Evolutionary conservation across 2,113 vertebrate genomes (phyloP).

Genomic region (Pagrus major): DNA sequence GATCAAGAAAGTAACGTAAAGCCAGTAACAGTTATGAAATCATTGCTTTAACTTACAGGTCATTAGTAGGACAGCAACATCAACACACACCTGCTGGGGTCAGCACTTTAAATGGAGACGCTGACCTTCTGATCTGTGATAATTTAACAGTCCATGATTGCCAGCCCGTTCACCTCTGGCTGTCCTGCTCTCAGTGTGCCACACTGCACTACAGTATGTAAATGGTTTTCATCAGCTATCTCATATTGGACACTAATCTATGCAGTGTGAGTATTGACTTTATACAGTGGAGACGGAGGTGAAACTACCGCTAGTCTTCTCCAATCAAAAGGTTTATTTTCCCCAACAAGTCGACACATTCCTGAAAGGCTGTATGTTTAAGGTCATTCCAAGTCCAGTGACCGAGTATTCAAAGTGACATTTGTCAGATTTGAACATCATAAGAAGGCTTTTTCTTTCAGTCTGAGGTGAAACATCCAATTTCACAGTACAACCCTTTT

Average conservation of each 20-base stretch:
- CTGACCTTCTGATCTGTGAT: constrained; percentile 13
- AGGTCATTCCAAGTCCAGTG: background rate
- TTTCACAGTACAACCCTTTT: background rate
- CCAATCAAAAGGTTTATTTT: constrained; percentile 9
- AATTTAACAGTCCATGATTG: constrained; percentile 7
- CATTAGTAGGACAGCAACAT: background rate
- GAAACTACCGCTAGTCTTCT: background rate
- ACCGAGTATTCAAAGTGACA: constrained; percentile 8
- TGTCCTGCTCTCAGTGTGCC: constrained; percentile 38
- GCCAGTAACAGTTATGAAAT: background rate
- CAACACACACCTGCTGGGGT: background rate
- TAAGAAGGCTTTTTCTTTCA: constrained; percentile 1
- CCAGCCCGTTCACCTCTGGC: constrained; percentile 5
- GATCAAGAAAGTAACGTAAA: background rate
- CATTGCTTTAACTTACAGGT: constrained; percentile 9
- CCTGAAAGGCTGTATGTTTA: constrained; percentile 6
- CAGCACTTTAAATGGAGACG: too few species aligned
- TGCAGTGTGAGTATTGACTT: constrained; percentile 12
- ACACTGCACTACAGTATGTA: background rate
- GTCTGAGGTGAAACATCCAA: background rate
- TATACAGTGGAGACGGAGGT: background rate
- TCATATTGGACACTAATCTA: constrained; percentile 19
- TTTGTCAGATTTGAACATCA: constrained; percentile 4
- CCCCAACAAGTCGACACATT: constrained; percentile 25
- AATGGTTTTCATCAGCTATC: background rate